These are phyloP conservation scores for Megaceryle maxima DNA, from an alignment of 2,113 vertebrate species.

Conservation along the genomic window DNA sequence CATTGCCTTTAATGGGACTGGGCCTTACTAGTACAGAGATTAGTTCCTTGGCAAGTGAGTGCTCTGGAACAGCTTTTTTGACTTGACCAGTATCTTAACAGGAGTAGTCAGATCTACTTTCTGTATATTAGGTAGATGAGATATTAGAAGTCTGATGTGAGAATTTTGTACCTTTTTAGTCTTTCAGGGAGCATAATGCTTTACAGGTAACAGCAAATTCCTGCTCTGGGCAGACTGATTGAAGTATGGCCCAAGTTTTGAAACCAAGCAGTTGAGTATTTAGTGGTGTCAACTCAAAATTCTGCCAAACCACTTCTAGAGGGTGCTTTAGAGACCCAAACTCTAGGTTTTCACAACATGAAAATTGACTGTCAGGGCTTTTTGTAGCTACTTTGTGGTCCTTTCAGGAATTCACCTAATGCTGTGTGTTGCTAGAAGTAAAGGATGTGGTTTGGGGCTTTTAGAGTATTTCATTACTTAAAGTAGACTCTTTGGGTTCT, in stretches of 20 bases:
- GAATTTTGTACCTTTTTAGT: not conserved
- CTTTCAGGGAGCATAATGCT: not conserved
- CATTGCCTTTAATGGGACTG: not conserved
- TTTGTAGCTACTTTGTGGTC: not conserved
- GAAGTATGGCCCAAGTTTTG: not conserved
- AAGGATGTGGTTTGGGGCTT: not conserved
- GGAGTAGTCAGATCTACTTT: not conserved
- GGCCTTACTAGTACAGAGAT: not conserved
- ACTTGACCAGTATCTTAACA: not conserved
- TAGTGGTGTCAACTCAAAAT: not conserved
- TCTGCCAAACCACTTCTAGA: not conserved
- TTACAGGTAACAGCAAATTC: not conserved
- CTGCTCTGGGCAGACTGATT: not conserved
- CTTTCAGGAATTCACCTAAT: not conserved
- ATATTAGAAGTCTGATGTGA: not conserved
- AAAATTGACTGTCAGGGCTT: not conserved
- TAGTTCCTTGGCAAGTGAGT: not conserved
- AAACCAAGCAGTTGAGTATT: not conserved
- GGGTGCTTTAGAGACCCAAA: not conserved
- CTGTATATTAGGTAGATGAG: not conserved
- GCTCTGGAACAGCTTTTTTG: not conserved
- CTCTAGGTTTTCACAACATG: not conserved
- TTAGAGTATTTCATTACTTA: not conserved
- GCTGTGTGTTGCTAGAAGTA: not conserved
- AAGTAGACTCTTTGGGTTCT: not conserved